A percentile compares a stretch with the other conserved stretches of the same genome.
Conservation (phyloP, 2,797 vertebrate species). For the Malacoctenus gilli region DNA sequence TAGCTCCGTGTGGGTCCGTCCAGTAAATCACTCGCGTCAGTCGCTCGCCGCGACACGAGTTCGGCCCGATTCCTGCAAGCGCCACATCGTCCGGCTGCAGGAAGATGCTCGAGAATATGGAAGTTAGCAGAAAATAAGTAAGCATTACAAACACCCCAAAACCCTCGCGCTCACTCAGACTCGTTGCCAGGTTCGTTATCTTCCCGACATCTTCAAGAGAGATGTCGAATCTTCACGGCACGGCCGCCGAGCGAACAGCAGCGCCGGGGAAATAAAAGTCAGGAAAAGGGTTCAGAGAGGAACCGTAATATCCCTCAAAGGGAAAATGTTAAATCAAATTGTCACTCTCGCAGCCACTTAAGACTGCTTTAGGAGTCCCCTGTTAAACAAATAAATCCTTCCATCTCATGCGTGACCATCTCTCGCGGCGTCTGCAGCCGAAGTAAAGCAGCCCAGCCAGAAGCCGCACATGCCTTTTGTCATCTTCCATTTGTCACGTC, state of each 20-base stretch:
- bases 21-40: no score
- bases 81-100: no score
- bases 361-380: constrained; percentile 8
- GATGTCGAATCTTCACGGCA: constrained; percentile 25
- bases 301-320: constrained; percentile 29
- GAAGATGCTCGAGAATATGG: neutral
- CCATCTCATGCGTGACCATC: constrained; percentile 13
- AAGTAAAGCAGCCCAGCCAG: constrained; percentile 6
- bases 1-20: no score
- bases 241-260: constrained; percentile 19
- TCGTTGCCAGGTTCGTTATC: constrained; percentile 30
- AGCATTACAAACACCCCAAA: constrained; percentile 21
- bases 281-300: constrained; percentile 21
- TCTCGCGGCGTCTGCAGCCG: neutral
- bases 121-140: constrained; percentile 39
- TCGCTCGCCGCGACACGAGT: no score
- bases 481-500: constrained; percentile 32
- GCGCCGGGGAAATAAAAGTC: constrained; percentile 25
- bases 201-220: constrained; percentile 18
- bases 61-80: no score
- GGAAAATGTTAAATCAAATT: constrained; percentile 26
- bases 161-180: constrained; percentile 16
- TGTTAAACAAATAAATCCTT: constrained; percentile 24
- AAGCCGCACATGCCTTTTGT: constrained; percentile 7
- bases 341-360: constrained; percentile 18